Conservation (phyloP, 2,113 vertebrate genomes). For the Eolophus roseicapilla region DNA sequence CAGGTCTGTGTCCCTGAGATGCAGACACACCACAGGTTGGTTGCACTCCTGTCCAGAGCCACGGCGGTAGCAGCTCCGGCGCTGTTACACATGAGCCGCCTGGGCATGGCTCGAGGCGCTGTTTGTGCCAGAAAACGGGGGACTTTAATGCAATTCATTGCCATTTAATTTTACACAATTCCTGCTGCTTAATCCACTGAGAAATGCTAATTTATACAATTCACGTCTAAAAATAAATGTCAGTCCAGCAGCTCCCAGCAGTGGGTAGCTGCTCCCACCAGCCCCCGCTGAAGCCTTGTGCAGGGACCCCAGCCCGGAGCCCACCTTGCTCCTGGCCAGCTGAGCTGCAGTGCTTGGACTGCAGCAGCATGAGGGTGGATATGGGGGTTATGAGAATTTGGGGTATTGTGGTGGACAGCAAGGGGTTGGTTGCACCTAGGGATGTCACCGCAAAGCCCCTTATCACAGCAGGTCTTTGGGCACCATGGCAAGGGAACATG, state of each 20-base stretch:
- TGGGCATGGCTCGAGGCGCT: background rate
- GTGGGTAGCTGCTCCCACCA: constrained; percentile 38
- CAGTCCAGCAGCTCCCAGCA: constrained; percentile 62
- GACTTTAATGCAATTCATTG: constrained; percentile 67
- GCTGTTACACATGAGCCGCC: background rate
- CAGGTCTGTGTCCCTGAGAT: background rate
- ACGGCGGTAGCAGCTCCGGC: fast-evolving
- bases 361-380: background rate
- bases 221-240: constrained; percentile 70
- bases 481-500: background rate
- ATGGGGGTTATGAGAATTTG: background rate
- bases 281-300: background rate
- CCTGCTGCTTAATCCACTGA: constrained; percentile 66
- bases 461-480: fast-evolving
- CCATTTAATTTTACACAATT: constrained; percentile 72
- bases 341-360: background rate
- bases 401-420: background rate
- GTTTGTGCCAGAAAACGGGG: constrained; percentile 58
- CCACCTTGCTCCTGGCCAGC: background rate
- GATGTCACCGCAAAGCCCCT: background rate
- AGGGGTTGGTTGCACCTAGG: background rate
- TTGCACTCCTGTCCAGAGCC: background rate
- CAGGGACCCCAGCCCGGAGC: background rate
- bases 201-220: constrained; percentile 72
- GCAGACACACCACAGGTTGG: fast-evolving